Evolutionary conservation across 2,888 invertebrate genomes (phyloP), one percentile per base, ranked within the genome.

Genomic region (Drosophila austrosaltans): DNA sequence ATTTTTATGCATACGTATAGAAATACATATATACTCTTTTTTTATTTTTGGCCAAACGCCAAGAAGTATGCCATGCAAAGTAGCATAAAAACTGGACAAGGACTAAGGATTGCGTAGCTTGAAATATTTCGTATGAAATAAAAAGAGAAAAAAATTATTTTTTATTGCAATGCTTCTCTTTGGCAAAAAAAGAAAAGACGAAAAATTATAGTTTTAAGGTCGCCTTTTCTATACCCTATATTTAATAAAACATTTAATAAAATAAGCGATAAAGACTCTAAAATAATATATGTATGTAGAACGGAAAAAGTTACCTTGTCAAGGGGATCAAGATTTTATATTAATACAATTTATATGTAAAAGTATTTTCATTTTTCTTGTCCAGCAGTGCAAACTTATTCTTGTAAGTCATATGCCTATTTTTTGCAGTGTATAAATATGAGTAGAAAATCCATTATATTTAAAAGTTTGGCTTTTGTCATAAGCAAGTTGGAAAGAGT

Each of bases 1-100:
- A 48, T 48, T 48, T 25, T n/a, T 22, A 30, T 32, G 12, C 22
- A 54, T 54, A 22, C 16, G 16, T 16, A 54, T 36, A 36, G 1
- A 36, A 1, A 36, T 36, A 36, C 8, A 54, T 10, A 20, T 30
- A 54, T n/a, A 54, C n/a, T n/a, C n/a, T n/a, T n/a, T 44, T 54
- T 59, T 32, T 48, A 54, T 56, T 32, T 57, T 66, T 63, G 66
- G 58, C 40, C 39, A 40, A 20, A n/a, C 22, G 71, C 72, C 72
- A 20, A 63, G 42, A 53, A 71, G 40, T 60, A 53, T 60, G 73
- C 71, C 48, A 61, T 53, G 59, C 69, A 68, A 63, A 66, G 48
- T 63, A 56, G 40, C 25, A 28, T 57, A 63, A 61, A 60, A 60
- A 60, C 32, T 60, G 44, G 44, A 44, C 42, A 22, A 36, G 57